A percentile compares a stretch with the other conserved stretches of the same genome.
Evolutionary conservation across 2,797 vertebrate species (phyloP).

Genomic region (Ctenopoma kingsleyae): DNA sequence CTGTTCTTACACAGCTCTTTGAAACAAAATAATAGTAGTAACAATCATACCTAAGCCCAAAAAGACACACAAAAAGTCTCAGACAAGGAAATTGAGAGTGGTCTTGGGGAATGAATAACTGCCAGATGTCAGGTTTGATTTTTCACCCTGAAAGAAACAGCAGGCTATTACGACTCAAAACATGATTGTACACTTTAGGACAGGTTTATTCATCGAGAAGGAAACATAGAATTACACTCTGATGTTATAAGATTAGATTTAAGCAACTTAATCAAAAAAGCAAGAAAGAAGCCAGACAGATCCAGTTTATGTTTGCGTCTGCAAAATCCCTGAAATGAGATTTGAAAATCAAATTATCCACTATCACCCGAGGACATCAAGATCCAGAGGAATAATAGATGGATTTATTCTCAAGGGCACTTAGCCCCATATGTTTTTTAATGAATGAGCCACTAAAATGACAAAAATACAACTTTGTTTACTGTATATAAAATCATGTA

Average conservation of each 20-base stretch:
- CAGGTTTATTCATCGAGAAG: conserved; percentile 6
- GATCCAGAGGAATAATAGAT: conserved; percentile 29
- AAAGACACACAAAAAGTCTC: not conserved
- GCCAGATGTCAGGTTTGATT: conserved; percentile 7
- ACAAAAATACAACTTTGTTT: not conserved
- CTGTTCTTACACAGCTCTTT: not conserved
- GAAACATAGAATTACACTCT: conserved; percentile 17
- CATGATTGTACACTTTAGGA: not conserved
- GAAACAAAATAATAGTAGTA: too few relatives aligned
- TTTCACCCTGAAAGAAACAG: conserved; percentile 4
- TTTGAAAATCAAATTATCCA: conserved; percentile 24
- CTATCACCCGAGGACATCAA: conserved; percentile 27
- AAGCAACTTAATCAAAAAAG: conserved; percentile 16
- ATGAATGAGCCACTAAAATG: not conserved
- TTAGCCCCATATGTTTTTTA: conserved; percentile 3
- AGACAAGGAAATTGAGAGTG: conserved; percentile 13
- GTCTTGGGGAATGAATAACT: conserved; percentile 5
- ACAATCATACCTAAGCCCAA: conserved; percentile 10
- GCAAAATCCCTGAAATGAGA: conserved; percentile 39
- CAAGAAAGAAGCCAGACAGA: conserved; percentile 5
- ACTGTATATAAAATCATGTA: not conserved
- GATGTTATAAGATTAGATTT: conserved; percentile 30
- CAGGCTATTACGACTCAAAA: not conserved
- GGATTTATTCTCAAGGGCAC: conserved; percentile 23
- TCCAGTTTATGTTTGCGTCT: conserved; percentile 34